Conservation (phyloP, 2,797 vertebrate genomes). For the Cyprinodon diabolis region DNA sequence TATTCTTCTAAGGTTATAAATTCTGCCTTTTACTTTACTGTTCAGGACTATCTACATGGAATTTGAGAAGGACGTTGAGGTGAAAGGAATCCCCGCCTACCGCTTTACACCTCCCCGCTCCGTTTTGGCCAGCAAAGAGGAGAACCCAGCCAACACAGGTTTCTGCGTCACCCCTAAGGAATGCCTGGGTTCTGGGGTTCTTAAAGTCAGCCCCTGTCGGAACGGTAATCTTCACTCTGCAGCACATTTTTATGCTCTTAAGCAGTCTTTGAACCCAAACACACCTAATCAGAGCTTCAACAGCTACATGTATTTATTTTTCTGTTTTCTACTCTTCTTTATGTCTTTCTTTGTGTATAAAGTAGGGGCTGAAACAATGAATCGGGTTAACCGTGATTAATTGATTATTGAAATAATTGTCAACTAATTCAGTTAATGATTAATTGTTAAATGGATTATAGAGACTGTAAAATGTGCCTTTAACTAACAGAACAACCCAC, state of each 20-base stretch:
- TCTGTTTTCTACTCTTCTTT: background rate
- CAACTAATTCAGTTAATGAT: no score
- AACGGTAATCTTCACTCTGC: conserved; percentile 70
- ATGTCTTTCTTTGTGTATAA: background rate
- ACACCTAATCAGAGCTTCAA: background rate
- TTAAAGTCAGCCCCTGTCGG: conserved; percentile 83
- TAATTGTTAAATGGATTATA: no score
- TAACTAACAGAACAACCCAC: no score
- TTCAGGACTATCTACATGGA: conserved; percentile 83
- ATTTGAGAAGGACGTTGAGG: conserved; percentile 82
- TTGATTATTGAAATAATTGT: no score
- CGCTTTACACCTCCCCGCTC: conserved; percentile 82
- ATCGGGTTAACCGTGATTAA: no score
- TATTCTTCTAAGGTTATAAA: background rate
- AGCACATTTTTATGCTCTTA: background rate
- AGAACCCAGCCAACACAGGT: conserved; percentile 81
- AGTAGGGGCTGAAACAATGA: no score
- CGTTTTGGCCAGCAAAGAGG: conserved; percentile 79
- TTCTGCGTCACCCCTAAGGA: conserved; percentile 75
- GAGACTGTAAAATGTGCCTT: no score
- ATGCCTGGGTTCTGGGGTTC: conserved; percentile 81
- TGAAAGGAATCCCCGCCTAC: conserved; percentile 82
- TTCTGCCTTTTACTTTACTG: conserved; percentile 5
- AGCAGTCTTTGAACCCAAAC: background rate
- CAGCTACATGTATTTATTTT: background rate